phyloP scores from a whole-genome alignment of 2,888 invertebrate genomes.

The Rambutsinella grinnellia region DNA sequence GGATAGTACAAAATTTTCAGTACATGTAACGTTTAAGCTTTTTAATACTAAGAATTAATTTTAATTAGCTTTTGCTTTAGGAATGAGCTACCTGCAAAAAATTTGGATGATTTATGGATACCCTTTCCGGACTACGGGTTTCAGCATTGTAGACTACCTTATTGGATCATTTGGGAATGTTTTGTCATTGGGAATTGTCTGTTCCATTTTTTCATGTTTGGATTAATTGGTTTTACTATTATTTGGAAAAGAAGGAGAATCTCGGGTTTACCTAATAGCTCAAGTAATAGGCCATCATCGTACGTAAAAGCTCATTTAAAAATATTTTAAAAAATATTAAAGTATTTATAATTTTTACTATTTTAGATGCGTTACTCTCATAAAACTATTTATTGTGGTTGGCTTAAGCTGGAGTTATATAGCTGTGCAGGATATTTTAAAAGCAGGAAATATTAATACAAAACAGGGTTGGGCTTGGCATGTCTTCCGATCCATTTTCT shows the following conservation, averaged over 20 bases:
- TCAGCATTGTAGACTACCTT: conserved; percentile 43
- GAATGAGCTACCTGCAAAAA: not conserved
- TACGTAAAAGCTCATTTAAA: not conserved
- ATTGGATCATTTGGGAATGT: conserved; percentile 47
- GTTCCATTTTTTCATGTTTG: conserved; percentile 42
- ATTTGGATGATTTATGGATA: conserved; percentile 24
- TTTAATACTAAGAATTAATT: not conserved
- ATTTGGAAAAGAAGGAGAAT: conserved; percentile 8
- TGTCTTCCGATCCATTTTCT: conserved; percentile 36
- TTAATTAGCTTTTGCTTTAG: not conserved
- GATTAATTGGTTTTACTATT: conserved; percentile 30
- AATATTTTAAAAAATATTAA: too few species aligned
- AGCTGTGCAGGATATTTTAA: conserved; percentile 40
- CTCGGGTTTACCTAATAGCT: too few species aligned
- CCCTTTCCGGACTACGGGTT: conserved; percentile 44
- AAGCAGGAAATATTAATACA: conserved; percentile 51
- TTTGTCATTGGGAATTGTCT: conserved; percentile 49
- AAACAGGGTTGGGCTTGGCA: conserved; percentile 42
- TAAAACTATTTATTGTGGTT: conserved; percentile 44
- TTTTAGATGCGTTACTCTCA: conserved; percentile 25
- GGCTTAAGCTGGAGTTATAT: conserved; percentile 56
- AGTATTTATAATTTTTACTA: not conserved
- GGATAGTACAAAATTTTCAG: conserved; percentile 26
- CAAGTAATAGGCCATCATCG: conserved; percentile 11
- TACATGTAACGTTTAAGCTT: conserved; percentile 17